A percentile compares a stretch with the other conserved stretches of the same genome.
phyloP scores from a whole-genome alignment of 2,888 invertebrate species.

The Caenorhabditis parvicauda region DNA sequence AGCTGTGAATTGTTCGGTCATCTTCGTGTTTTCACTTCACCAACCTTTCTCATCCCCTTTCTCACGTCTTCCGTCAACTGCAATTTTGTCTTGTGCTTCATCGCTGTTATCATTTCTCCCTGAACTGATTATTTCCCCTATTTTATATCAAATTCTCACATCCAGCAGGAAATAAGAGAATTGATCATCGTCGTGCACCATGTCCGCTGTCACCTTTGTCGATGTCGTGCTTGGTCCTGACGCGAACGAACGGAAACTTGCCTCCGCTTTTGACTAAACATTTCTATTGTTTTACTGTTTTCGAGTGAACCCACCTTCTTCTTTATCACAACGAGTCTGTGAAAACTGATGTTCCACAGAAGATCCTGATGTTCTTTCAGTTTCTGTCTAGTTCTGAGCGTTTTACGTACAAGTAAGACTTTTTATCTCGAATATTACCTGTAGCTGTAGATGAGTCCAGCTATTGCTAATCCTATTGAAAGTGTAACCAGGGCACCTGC shows the following conservation, averaged over 20 bases:
- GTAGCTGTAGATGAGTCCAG: conserved; percentile 11
- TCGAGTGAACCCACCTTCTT: too few relatives aligned
- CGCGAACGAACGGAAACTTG: conserved; percentile 13
- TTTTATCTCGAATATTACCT: too few relatives aligned
- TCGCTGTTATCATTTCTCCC: conserved; percentile 27
- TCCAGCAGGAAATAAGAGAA: conserved; percentile 19
- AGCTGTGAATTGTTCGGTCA: too few relatives aligned
- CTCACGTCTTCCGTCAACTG: conserved; percentile 12
- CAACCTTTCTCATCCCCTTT: conserved; percentile 22
- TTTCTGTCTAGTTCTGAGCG: conserved; percentile 26
- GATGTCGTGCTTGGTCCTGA: conserved; percentile 16
- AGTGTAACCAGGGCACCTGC: too few relatives aligned
- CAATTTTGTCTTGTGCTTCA: conserved; percentile 17
- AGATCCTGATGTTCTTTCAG: conserved; percentile 35
- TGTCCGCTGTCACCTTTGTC: conserved; percentile 7
- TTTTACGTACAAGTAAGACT: too few relatives aligned
- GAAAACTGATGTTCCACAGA: conserved; percentile 43
- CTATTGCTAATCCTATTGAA: too few relatives aligned
- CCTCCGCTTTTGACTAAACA: conserved; percentile 11
- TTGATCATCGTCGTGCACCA: conserved; percentile 10
- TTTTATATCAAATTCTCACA: conserved; percentile 11
- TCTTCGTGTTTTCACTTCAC: too few relatives aligned
- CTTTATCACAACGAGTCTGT: too few relatives aligned
- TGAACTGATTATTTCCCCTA: not conserved
- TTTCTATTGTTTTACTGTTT: too few relatives aligned